Conservation (phyloP, 2,113 vertebrate genomes). For the Amblyornis subalaris region DNA sequence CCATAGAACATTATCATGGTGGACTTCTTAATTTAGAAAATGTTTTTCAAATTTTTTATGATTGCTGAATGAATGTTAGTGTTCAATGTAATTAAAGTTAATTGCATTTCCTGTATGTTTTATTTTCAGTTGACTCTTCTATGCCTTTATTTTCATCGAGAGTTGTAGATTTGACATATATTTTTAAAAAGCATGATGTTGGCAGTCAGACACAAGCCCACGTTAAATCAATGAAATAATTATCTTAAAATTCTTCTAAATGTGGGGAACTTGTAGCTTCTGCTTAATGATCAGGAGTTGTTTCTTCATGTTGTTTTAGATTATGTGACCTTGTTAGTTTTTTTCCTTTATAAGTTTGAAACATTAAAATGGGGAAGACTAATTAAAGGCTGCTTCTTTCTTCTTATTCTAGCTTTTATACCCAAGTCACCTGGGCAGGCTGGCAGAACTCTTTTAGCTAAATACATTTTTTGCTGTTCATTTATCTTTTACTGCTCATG, state of each 20-base stretch:
- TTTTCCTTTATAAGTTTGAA: not conserved
- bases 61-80: constrained; percentile 20
- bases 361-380: not conserved
- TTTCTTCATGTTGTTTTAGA: not conserved
- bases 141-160: constrained; percentile 23
- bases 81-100: constrained; percentile 61
- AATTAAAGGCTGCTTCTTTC: not conserved
- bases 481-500: not conserved
- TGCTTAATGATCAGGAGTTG: not conserved
- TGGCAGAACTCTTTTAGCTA: not conserved
- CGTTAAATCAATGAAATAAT: not conserved
- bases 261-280: not conserved
- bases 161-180: not conserved
- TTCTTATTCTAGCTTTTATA: not conserved
- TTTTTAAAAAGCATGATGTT: not conserved
- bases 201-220: not conserved
- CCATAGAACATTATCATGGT: not conserved
- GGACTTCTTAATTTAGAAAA: constrained; percentile 34
- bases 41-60: constrained; percentile 43
- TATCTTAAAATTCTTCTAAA: not conserved
- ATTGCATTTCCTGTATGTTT: constrained; percentile 62
- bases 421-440: not conserved
- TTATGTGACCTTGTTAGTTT: not conserved
- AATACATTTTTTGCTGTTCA: not conserved
- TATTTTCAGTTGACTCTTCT: constrained; percentile 58